These are phyloP conservation scores for Pimpla rufipes DNA, from an alignment of 2,888 invertebrate species.

Conservation along the genomic window DNA sequence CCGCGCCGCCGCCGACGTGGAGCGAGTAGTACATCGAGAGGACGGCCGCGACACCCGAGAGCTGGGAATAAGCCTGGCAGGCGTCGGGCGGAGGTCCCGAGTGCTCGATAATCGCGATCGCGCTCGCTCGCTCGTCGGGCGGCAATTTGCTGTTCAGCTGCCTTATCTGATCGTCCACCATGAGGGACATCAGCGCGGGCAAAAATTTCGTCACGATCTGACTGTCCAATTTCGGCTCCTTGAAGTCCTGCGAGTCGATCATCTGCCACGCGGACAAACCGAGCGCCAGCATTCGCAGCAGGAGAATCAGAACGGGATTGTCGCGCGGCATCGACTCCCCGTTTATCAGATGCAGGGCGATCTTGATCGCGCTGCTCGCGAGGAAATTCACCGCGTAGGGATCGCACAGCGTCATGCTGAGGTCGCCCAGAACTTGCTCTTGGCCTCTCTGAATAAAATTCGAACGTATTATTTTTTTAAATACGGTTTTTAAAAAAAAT, in stretches of 20 bases:
- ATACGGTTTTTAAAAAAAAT: no score
- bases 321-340: conserved; percentile 96
- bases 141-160: conserved; percentile 94
- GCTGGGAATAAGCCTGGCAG: conserved; percentile 96
- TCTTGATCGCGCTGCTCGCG: conserved; percentile 96
- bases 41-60: conserved; percentile 96
- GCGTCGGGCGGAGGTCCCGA: conserved; percentile 97
- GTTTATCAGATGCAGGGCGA: conserved; percentile 95
- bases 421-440: conserved; percentile 92
- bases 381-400: conserved; percentile 98
- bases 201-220: conserved; percentile 98
- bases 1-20: conserved; percentile 91
- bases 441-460: conserved; percentile 81
- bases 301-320: conserved; percentile 94
- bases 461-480: no score
- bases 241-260: conserved; percentile 98
- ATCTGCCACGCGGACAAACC: conserved; percentile 98
- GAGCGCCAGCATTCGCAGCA: conserved; percentile 96
- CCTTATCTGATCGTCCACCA: conserved; percentile 95
- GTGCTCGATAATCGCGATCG: conserved; percentile 96
- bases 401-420: conserved; percentile 98
- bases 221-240: conserved; percentile 97
- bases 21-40: conserved; percentile 98
- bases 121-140: conserved; percentile 96
- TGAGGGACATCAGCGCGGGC: conserved; percentile 96